Percentiles rank a stretch among this genome's conserved stretches.
These are phyloP conservation scores for Centropristis striata DNA, from an alignment of 2,113 vertebrate species.

Conservation along the genomic window DNA sequence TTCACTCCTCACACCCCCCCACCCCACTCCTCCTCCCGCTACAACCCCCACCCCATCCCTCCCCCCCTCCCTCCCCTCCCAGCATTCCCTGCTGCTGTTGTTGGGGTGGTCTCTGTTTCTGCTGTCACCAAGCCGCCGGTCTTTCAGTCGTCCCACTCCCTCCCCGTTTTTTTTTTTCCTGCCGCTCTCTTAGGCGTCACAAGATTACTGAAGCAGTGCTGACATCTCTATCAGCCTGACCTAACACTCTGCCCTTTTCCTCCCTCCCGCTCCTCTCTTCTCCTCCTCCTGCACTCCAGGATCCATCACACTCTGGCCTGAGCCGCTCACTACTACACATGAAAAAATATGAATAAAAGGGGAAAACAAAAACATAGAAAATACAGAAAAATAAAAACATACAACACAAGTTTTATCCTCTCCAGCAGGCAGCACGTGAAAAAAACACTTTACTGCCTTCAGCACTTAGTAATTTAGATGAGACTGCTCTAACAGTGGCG, in stretches of 20 bases:
- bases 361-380: conserved; percentile 22
- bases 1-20: conserved; percentile 31
- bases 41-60: neutral
- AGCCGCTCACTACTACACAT: conserved; percentile 26
- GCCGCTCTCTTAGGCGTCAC: conserved; percentile 67
- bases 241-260: conserved; percentile 71
- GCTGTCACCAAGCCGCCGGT: conserved; percentile 79
- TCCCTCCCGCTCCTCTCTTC: conserved; percentile 28
- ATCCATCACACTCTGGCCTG: conserved; percentile 66
- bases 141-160: conserved; percentile 64
- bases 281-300: conserved; percentile 61
- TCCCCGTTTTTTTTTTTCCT: conserved; percentile 5
- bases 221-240: conserved; percentile 83
- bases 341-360: conserved; percentile 10
- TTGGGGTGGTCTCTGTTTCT: conserved; percentile 79
- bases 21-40: neutral
- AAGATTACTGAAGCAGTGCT: conserved; percentile 81
- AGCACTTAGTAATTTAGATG: conserved; percentile 47
- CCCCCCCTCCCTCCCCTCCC: conserved; percentile 37
- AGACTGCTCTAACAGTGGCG: too few relatives aligned
- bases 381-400: neutral
- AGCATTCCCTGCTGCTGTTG: conserved; percentile 77
- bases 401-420: neutral
- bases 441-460: conserved; percentile 31
- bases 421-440: conserved; percentile 14